Evolutionary conservation across 2,888 invertebrate species (phyloP), one percentile per base, ranked within the genome.

Genomic region (Eulithis prunata): DNA sequence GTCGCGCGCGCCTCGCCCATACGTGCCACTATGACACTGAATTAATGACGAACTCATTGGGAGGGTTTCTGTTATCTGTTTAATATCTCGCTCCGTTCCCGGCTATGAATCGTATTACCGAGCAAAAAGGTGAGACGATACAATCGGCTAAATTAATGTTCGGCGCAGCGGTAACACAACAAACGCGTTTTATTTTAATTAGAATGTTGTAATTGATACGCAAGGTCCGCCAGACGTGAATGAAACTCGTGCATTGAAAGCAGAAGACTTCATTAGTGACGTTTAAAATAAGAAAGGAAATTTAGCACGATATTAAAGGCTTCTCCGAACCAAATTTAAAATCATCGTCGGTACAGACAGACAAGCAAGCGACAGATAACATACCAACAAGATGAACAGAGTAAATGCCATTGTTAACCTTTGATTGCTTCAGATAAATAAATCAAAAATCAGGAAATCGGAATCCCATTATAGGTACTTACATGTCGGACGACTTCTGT

Each of bases 401-500:
- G n/a, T n/a, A n/a, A n/a, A n/a, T n/a, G n/a, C n/a, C n/a, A 21
- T 21, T 21, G 38, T 7, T 7, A 38, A 38, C 38, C 38, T 38
- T 3, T 3, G 38, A 41, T 10, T 41, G 10, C 41, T 41, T 41
- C 41, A 41, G 41, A 41, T 7, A 41, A 41, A 41, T 41, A 7
- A 41, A 11, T 41, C 0, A 41, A 4, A 7, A 4, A 14, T 6
- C 47, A n/a, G 47, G 21, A n/a, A 4, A 45, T 41, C 41, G 12
- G n/a, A 45, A 45, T 45, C 11, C 12, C 4, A 5, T 54, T 49
- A 45, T 83, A 96, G 49, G 47, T 83, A 96, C 97, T 97, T 94
- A 98, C 98, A 98, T 86, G 97, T 96, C 78, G 98, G 97, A 91
- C 97, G 95, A 84, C 96, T 95, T 90, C 97, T 95, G 88, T 97